Percentiles rank a stretch among this genome's conserved stretches.
phyloP scores from a whole-genome alignment of 1,140 invertebrate genomes.

The Dendroctonus ponderosae region DNA sequence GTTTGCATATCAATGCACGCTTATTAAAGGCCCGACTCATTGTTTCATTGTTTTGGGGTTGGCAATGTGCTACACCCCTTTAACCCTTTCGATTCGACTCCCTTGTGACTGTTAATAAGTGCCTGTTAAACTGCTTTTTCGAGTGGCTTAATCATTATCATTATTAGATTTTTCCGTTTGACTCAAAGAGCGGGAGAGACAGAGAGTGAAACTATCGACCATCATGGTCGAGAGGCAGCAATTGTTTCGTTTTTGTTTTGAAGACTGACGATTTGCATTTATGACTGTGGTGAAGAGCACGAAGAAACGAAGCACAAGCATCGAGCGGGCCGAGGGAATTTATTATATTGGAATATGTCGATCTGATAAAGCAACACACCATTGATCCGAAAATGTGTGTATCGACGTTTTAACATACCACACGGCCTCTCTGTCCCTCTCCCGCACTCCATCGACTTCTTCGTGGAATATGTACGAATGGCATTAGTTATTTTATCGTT shows the following conservation, averaged over 20 bases:
- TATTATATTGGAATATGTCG: background rate
- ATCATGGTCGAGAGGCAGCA: too few species aligned
- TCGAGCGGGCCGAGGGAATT: too few species aligned
- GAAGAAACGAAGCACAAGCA: too few species aligned
- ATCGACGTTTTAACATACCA: constrained; percentile 11
- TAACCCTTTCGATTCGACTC: background rate
- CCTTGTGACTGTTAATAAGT: background rate
- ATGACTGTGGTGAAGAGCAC: too few species aligned
- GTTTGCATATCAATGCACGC: too few species aligned
- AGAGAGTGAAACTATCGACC: too few species aligned
- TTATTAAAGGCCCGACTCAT: background rate
- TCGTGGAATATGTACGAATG: constrained; percentile 1
- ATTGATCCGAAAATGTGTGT: constrained; percentile 19
- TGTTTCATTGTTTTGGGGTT: constrained; percentile 9
- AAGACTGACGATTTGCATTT: too few species aligned
- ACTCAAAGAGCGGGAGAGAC: too few species aligned
- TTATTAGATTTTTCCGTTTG: too few species aligned
- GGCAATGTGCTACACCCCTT: constrained; percentile 6
- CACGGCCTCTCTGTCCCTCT: background rate
- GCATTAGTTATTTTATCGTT: constrained; percentile 14
- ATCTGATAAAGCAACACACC: constrained; percentile 15
- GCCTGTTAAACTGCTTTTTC: too few species aligned
- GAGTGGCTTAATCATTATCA: too few species aligned
- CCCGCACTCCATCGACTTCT: background rate
- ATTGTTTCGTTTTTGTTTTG: too few species aligned